These are phyloP conservation scores for Acromyrmex charruanus DNA, from an alignment of 1,140 invertebrate species.

Conservation along the genomic window DNA sequence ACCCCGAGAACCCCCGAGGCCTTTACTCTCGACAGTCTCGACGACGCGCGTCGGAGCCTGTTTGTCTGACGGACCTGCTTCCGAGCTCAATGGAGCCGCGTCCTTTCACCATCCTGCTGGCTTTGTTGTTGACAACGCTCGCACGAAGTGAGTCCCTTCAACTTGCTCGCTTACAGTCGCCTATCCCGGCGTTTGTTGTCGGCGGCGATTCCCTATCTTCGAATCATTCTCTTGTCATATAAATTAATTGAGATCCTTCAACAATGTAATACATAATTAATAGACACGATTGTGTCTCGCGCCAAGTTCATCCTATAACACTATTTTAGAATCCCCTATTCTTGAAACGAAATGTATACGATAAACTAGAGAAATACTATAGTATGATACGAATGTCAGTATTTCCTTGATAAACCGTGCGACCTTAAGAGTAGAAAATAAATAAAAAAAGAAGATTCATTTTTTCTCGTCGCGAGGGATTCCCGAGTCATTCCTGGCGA, in stretches of 20 bases:
- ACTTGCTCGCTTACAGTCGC: background rate
- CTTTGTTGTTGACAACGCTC: conserved; percentile 79
- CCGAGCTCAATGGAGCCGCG: conserved; percentile 77
- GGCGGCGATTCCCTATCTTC: background rate
- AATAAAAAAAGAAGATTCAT: too few relatives aligned
- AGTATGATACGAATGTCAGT: too few relatives aligned
- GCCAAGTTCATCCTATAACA: too few relatives aligned
- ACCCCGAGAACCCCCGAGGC: background rate
- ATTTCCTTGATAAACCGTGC: too few relatives aligned
- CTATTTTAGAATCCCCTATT: too few relatives aligned
- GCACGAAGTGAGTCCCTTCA: conserved; percentile 64
- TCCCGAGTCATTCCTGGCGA: background rate
- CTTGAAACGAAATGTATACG: too few relatives aligned
- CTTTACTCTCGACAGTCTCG: conserved; percentile 22
- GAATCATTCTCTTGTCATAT: background rate
- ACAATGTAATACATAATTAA: too few relatives aligned
- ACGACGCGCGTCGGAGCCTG: conserved; percentile 72
- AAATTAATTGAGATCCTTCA: too few relatives aligned
- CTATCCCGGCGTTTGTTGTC: background rate
- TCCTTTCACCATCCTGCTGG: conserved; percentile 69
- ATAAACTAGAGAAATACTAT: too few relatives aligned
- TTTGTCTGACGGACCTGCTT: conserved; percentile 55
- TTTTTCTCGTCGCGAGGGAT: background rate
- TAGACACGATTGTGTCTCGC: too few relatives aligned
- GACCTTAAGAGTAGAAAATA: too few relatives aligned